phyloP scores from a whole-genome alignment of 2,888 invertebrate species.

The Pterostichus niger region DNA sequence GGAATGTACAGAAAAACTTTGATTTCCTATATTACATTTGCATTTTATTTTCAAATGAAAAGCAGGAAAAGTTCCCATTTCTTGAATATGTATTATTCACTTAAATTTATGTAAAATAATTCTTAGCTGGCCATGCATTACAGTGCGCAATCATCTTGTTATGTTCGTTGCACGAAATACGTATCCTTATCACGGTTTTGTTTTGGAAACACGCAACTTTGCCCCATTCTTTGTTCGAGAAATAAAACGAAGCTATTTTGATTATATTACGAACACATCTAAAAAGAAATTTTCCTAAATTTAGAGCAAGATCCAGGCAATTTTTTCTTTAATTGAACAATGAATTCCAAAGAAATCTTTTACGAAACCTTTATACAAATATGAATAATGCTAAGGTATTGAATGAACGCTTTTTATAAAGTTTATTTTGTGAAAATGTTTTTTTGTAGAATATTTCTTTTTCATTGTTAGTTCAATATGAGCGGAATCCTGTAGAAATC shows the following conservation, averaged over 20 bases:
- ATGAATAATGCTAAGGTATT: background rate
- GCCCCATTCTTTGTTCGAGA: slow-evolving; percentile 23
- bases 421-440: slow-evolving; percentile 11
- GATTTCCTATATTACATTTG: slow-evolving; percentile 19
- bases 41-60: slow-evolving; percentile 44
- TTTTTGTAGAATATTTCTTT: slow-evolving; percentile 18
- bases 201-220: slow-evolving; percentile 51
- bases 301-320: slow-evolving; percentile 1
- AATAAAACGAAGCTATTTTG: slow-evolving; percentile 31
- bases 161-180: slow-evolving; percentile 56
- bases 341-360: background rate
- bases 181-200: slow-evolving; percentile 53
- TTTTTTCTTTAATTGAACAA: slow-evolving; percentile 9
- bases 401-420: background rate
- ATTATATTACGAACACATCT: slow-evolving; percentile 24
- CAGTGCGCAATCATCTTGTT: slow-evolving; percentile 60
- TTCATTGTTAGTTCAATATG: slow-evolving; percentile 22
- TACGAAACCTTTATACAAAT: background rate
- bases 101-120: slow-evolving; percentile 63
- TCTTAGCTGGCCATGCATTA: slow-evolving; percentile 58
- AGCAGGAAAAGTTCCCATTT: slow-evolving; percentile 39
- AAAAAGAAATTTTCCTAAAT: slow-evolving; percentile 27
- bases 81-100: slow-evolving; percentile 61
- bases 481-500: slow-evolving; percentile 25
- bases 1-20: background rate